These are phyloP conservation scores for Apaloderma vittatum DNA, from an alignment of 2,113 vertebrate genomes.

Conservation along the genomic window DNA sequence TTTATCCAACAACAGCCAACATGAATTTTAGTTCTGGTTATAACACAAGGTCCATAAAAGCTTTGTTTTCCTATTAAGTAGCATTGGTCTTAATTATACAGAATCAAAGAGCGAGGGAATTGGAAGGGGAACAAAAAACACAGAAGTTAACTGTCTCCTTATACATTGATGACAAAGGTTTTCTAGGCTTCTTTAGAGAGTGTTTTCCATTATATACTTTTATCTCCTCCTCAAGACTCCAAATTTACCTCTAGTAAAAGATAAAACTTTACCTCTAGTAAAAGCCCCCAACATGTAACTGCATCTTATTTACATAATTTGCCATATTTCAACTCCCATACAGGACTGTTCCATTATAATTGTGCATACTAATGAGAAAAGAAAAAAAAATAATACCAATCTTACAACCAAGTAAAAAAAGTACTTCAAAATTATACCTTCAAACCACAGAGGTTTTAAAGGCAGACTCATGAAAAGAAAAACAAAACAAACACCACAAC, in stretches of 20 bases:
- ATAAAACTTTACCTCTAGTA: not conserved
- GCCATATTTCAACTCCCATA: not conserved
- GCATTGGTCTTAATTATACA: not conserved
- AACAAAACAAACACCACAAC: not conserved
- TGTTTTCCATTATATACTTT: not conserved
- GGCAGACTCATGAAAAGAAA: not conserved
- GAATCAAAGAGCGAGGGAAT: not conserved
- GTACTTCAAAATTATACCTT: not conserved
- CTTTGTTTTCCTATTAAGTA: not conserved
- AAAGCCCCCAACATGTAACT: not conserved
- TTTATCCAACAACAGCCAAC: not conserved
- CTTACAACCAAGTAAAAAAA: not conserved
- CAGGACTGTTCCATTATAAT: not conserved
- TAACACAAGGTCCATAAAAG: not conserved
- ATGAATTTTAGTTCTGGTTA: not conserved
- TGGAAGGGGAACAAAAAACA: not conserved
- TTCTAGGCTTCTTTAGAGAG: not conserved
- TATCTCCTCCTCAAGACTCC: not conserved
- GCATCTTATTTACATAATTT: not conserved
- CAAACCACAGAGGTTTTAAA: not conserved
- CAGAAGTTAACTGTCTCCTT: not conserved
- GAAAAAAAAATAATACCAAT: not conserved
- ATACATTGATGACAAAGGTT: not conserved
- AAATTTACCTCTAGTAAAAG: not conserved
- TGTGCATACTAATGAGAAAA: not conserved